These are phyloP conservation scores for Carcharodon carcharias DNA, from an alignment of 2,797 vertebrate species.

Conservation along the genomic window DNA sequence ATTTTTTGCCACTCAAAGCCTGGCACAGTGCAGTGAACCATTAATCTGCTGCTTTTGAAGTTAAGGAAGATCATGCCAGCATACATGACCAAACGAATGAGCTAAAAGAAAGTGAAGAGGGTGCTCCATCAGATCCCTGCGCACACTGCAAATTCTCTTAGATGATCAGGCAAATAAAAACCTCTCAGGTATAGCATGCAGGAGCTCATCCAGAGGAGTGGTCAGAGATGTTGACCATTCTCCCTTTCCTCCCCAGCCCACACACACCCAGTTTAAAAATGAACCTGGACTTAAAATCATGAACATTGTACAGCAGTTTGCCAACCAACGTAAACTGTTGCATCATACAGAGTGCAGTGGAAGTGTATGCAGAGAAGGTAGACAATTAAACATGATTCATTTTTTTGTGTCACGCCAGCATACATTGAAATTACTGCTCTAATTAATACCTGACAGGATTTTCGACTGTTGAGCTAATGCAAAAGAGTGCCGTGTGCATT, in stretches of 20 bases:
- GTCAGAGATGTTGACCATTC: neutral
- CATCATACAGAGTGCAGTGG: neutral
- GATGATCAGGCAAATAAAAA: neutral
- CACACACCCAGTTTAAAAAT: neutral
- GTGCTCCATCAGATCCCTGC: neutral
- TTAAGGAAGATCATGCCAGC: neutral
- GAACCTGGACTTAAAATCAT: neutral
- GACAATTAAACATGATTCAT: neutral
- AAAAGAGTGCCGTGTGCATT: neutral
- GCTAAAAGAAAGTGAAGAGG: neutral
- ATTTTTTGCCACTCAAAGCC: neutral
- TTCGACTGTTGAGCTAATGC: neutral
- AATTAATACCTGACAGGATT: neutral
- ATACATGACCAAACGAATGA: neutral
- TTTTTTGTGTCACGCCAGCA: neutral
- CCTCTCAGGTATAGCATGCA: neutral
- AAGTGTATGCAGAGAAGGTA: neutral
- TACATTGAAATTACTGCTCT: neutral
- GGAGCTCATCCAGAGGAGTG: neutral
- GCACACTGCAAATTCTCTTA: neutral
- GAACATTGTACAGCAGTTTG: neutral
- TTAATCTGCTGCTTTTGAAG: neutral
- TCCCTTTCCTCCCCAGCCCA: neutral
- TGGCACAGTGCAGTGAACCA: neutral
- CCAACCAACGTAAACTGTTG: neutral